A percentile compares a stretch with the other conserved stretches of the same genome.
These are phyloP conservation scores for Cairina moschata DNA, from an alignment of 2,113 vertebrate genomes.

Conservation along the genomic window DNA sequence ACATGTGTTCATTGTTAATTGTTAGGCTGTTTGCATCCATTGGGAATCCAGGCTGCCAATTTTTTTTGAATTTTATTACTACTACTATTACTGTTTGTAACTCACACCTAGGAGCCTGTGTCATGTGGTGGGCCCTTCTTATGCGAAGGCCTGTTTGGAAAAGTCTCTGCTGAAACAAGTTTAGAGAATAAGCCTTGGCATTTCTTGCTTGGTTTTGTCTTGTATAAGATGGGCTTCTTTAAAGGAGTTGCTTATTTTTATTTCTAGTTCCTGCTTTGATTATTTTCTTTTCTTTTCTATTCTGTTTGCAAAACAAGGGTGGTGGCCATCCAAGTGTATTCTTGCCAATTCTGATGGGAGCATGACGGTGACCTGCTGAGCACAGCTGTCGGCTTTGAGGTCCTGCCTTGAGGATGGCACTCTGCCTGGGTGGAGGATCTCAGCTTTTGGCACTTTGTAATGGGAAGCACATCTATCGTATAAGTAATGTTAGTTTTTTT, in stretches of 20 bases:
- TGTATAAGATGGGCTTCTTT: background rate
- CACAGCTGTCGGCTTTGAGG: background rate
- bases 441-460: background rate
- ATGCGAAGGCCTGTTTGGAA: background rate
- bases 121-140: background rate
- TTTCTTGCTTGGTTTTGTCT: background rate
- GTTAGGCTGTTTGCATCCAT: background rate
- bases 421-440: background rate
- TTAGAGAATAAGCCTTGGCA: background rate
- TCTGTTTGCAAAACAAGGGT: background rate
- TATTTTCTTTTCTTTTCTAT: background rate
- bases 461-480: background rate
- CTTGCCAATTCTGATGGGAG: background rate
- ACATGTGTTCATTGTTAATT: constrained; percentile 17
- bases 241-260: background rate
- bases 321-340: background rate
- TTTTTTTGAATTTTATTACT: background rate
- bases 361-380: background rate
- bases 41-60: constrained; percentile 17
- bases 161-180: background rate
- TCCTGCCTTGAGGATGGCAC: background rate
- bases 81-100: background rate
- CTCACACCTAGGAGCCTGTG: background rate
- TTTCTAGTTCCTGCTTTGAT: background rate
- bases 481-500: background rate